Conservation (phyloP, 1,140 invertebrate genomes). For the Diachasma alloeum region DNA sequence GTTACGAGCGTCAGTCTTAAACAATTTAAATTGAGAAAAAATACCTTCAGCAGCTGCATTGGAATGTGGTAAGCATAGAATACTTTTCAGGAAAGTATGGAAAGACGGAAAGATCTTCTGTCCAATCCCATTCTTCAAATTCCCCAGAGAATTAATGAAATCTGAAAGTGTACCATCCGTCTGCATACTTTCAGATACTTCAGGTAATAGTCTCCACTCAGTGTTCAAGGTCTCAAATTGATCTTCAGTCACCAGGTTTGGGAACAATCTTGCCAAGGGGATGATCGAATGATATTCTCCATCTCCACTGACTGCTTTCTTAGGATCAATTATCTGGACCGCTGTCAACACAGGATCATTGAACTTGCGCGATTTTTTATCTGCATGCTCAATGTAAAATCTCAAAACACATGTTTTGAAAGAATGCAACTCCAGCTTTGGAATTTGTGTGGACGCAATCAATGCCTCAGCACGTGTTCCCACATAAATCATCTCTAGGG, state of each 20-base stretch:
- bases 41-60: conserved; percentile 21
- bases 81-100: neutral
- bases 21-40: conserved; percentile 19
- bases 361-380: conserved; percentile 13
- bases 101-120: conserved; percentile 1
- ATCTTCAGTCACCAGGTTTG: neutral
- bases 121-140: conserved; percentile 14
- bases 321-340: conserved; percentile 5
- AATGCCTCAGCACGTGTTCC: conserved; percentile 5
- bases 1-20: conserved; percentile 25
- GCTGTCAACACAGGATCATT: conserved; percentile 9
- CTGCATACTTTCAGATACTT: neutral
- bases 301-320: neutral
- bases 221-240: conserved; percentile 8
- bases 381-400: conserved; percentile 5
- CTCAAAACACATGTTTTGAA: conserved; percentile 11
- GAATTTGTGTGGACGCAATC: neutral
- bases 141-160: conserved; percentile 4
- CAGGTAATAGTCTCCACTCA: conserved; percentile 17
- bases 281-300: neutral
- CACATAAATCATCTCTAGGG: conserved; percentile 2
- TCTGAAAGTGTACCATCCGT: neutral
- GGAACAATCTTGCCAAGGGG: conserved; percentile 5
- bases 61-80: conserved; percentile 20
- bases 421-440: neutral